Base-by-base conservation (phyloP, 2,113 vertebrate genomes). In the Suricata suricatta region DNA sequence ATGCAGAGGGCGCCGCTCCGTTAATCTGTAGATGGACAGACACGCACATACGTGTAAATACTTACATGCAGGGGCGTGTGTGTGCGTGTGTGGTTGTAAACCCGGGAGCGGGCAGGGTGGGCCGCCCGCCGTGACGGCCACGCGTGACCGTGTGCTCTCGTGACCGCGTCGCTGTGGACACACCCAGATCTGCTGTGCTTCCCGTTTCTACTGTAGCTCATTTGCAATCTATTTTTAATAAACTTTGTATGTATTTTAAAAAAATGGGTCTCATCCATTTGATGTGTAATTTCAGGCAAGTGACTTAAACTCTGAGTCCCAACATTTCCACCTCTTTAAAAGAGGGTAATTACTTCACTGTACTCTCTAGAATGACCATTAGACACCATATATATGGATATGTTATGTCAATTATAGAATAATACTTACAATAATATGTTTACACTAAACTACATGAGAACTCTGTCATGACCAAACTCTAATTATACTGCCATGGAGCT, bases 191-290 rank as follows among this genome's bases (percentile, higher is more conserved):
- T 99, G 99, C 99, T 99, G 99, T 99, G 98, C 98, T 98, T 98
- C 95, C 98, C 98, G 98, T 99, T 99, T 99, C 99, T 99, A 99
- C 99, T 99, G 99, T 99, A 99, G 98, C 99, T 99, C 98, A 98
- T 98, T 98, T 98, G 99, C 99, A 99, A 97, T 98, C 98, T 99
- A 99, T 99, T 99, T 85, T 82, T 84, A 99, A 99, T 99, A 99
- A 99, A 99, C 95, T 99, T 99, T 99, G 98, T 99, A 99, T 99
- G 98, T 99, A 99, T 99, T 99, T 99, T n/a, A n/a, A n/a, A n/a
- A n/a, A n/a, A n/a, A n/a, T n/a, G n/a, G n/a, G n/a, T n/a, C n/a
- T n/a, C n/a, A n/a, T 77, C 5, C 10, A 88, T 12, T 63, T 84
- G 23, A 31, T 74, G 23, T 66, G 11, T 90, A 25, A 7, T 31